A percentile compares a stretch with the other conserved stretches of the same genome.
Conservation (phyloP, 2,113 vertebrate genomes). For the Chaetorhynchus papuensis region DNA sequence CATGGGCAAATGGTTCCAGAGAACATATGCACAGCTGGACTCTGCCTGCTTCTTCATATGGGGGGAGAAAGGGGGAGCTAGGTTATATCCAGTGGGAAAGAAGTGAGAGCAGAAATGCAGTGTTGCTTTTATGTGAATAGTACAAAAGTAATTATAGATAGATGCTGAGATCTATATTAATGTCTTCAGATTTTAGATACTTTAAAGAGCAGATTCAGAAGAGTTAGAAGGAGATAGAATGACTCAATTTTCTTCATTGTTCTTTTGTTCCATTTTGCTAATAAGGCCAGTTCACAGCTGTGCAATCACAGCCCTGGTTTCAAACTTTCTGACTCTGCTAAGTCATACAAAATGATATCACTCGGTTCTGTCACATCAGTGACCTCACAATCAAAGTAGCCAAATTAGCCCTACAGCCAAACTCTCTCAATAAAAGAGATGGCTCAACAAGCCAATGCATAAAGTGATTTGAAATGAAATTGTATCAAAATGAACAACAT, state of each 20-base stretch:
- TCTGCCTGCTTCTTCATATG: background rate
- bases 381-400: background rate
- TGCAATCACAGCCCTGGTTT: background rate
- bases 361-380: background rate
- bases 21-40: background rate
- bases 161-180: background rate
- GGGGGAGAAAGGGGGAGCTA: background rate
- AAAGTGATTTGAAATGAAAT: background rate
- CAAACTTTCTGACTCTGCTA: background rate
- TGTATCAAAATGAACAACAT: background rate
- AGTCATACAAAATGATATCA: background rate
- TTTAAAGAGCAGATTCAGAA: background rate
- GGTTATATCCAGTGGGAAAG: background rate
- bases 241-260: background rate
- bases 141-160: background rate
- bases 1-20: background rate
- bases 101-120: background rate
- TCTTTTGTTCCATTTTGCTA: background rate
- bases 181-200: background rate
- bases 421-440: background rate
- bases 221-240: background rate
- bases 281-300: background rate
- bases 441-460: background rate
- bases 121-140: background rate
- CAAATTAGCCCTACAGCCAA: background rate